Base-by-base conservation (phyloP, 2,888 invertebrate genomes). In the Macaria liturata region DNA sequence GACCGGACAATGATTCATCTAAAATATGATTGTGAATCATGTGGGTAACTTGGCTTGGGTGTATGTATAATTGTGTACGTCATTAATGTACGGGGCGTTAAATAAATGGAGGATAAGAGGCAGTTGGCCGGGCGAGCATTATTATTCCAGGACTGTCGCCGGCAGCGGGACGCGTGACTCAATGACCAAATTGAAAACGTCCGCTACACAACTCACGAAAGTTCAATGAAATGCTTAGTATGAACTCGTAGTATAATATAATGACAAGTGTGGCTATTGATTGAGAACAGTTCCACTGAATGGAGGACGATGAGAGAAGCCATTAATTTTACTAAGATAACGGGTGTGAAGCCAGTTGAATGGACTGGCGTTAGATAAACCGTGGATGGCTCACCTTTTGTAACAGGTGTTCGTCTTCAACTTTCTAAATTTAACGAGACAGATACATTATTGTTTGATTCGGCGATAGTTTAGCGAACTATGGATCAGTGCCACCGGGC, bases 11-110 rank as follows among this genome's bases (percentile, higher is more conserved):
- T 90, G 90, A 90, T 75, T 90, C 90, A 90, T 88, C 83, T 78
- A 76, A 78, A 80, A 75, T 81, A 81, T 84, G 80, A 83, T 84
- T 84, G 75, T 88, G 88, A 88, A 80, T 90, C 88, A 88, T 82
- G 69, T 77, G 75, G 69, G 52, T 54, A 51, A 61, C 52, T 48
- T 43, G 9, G 42, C 4, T 42, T n/a, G 42, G 42, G 5, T 37
- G 7, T 37, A 37, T 6, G 4, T 42, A 9, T n/a, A 45, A 44
- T 49, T 69, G 70, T 71, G 70, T 73, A 75, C 76, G 75, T 80
- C 78, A 81, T 82, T 79, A 78, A 80, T 69, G 59, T 71, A 69
- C 69, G 69, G 75, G 70, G 63, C 58, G 61, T 66, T 60, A 69
- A 69, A 70, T 69, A 69, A 67, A 66, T 65, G 61, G 67, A 69